These are phyloP conservation scores for Hycleus phaleratus DNA, from an alignment of 1,140 invertebrate genomes.

Conservation along the genomic window DNA sequence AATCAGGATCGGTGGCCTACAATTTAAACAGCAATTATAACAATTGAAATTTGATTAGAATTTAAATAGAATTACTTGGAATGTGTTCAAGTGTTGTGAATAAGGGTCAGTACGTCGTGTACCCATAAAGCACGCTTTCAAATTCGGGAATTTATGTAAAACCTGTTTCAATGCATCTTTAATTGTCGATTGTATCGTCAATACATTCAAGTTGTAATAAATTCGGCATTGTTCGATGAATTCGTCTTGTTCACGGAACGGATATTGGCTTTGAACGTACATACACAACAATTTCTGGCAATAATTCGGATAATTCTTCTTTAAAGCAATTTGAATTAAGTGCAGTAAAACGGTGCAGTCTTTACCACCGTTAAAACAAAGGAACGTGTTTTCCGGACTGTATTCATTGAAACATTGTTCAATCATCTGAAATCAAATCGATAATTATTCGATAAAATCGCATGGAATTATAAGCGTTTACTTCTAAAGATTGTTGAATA, in stretches of 20 bases:
- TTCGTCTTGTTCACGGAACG: constrained; percentile 79
- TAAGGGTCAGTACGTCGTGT: constrained; percentile 78
- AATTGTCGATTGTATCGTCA: constrained; percentile 62
- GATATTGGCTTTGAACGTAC: constrained; percentile 65
- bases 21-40: constrained; percentile 28
- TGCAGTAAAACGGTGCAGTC: constrained; percentile 91
- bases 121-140: constrained; percentile 85
- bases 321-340: constrained; percentile 57
- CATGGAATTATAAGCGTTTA: not conserved
- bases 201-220: constrained; percentile 66
- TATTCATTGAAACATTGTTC: constrained; percentile 50
- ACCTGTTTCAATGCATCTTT: constrained; percentile 59
- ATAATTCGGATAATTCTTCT: constrained; percentile 43
- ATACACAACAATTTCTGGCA: constrained; percentile 44
- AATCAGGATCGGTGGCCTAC: constrained; percentile 73
- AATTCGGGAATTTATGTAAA: constrained; percentile 51
- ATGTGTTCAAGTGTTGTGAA: constrained; percentile 54
- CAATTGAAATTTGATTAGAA: constrained; percentile 8
- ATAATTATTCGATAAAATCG: not conserved
- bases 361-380: constrained; percentile 96
- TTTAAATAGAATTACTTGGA: constrained; percentile 51
- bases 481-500: not conserved
- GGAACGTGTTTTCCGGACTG: constrained; percentile 62
- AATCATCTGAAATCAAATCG: constrained; percentile 30
- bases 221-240: constrained; percentile 66